A percentile compares a stretch with the other conserved stretches of the same genome.
These are phyloP conservation scores for Drosophila bipectinata DNA, from an alignment of 1,140 invertebrate genomes.

Conservation along the genomic window DNA sequence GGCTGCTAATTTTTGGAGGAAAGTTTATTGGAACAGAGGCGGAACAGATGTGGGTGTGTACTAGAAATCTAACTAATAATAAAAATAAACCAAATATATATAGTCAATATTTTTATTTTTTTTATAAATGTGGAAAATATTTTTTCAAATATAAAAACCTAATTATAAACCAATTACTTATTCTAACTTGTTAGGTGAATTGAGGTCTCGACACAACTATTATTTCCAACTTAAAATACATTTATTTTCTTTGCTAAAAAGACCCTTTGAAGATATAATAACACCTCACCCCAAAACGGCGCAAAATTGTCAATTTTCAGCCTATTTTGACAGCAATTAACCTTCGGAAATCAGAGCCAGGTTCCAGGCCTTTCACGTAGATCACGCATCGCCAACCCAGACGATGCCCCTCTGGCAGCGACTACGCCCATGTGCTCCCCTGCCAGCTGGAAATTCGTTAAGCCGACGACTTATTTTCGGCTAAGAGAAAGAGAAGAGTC, in stretches of 20 bases:
- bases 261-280: not conserved
- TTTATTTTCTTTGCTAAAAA: not conserved
- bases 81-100: not conserved
- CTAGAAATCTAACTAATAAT: not conserved
- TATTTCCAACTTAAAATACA: not conserved
- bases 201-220: too few relatives aligned
- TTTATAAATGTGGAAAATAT: too few relatives aligned
- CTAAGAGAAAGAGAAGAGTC: slow-evolving; percentile 9
- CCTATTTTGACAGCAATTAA: slow-evolving; percentile 14
- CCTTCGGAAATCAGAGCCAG: slow-evolving; percentile 2
- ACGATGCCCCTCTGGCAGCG: slow-evolving; percentile 27
- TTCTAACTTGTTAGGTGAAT: too few relatives aligned
- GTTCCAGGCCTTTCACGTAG: slow-evolving; percentile 31
- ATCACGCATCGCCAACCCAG: slow-evolving; percentile 37
- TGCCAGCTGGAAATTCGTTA: slow-evolving; percentile 68
- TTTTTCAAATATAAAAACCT: too few relatives aligned
- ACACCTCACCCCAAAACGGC: not conserved
- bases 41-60: slow-evolving; percentile 48
- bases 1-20: slow-evolving; percentile 59
- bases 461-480: slow-evolving; percentile 68
- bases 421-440: slow-evolving; percentile 28
- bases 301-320: not conserved
- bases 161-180: too few relatives aligned
- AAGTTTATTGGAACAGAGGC: slow-evolving; percentile 40
- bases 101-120: not conserved